Evolutionary conservation across 2,113 vertebrate genomes (phyloP).

Genomic region (Buteo buteo): DNA sequence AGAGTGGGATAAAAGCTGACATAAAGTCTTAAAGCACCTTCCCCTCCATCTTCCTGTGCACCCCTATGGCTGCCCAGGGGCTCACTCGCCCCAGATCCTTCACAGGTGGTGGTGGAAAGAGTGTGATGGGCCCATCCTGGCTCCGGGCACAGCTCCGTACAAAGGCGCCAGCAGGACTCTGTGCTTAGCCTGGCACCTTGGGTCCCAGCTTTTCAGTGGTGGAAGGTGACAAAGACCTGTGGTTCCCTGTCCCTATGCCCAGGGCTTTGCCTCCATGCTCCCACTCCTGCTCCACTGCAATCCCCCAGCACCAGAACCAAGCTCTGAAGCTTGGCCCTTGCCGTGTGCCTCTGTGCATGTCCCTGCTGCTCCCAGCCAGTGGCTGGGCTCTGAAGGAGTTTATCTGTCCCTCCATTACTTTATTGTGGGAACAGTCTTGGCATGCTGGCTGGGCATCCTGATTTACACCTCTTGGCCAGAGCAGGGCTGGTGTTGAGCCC

Average conservation of each 20-base stretch:
- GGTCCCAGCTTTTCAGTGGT: background rate
- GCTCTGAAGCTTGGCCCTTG: background rate
- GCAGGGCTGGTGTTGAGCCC: background rate
- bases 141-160: accelerated
- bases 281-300: background rate
- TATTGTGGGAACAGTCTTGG: background rate
- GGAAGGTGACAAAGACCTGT: background rate
- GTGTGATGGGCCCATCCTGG: background rate
- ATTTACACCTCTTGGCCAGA: background rate
- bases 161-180: background rate
- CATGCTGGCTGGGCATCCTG: background rate
- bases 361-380: background rate
- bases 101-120: background rate
- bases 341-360: accelerated
- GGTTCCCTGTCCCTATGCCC: background rate
- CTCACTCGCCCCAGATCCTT: background rate
- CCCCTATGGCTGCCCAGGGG: background rate
- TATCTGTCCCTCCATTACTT: background rate
- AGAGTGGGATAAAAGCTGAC: background rate
- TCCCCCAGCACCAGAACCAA: background rate
- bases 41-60: background rate
- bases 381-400: background rate
- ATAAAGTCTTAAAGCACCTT: background rate
- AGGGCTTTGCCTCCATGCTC: background rate
- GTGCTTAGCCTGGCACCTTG: background rate